Base-by-base conservation (phyloP, 2,113 vertebrate genomes). In the Cercopithecus mona region DNA sequence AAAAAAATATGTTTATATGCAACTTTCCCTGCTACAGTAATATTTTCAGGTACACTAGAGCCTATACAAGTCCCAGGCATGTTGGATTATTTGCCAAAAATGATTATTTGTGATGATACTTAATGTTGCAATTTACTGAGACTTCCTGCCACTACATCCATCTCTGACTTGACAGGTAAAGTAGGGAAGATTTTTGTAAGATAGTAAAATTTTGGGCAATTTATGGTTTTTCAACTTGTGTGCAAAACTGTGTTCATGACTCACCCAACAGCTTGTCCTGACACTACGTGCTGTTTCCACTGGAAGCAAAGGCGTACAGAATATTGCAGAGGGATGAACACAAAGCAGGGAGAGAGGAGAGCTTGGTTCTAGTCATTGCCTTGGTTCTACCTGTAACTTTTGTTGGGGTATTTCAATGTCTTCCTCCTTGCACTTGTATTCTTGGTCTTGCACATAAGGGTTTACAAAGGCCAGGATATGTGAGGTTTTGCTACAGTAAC, bases 161-260 rank as follows among this genome's bases (percentile, higher is more conserved):
- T 96, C 94, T 94, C 86, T 57, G 70, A 80, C 57, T 55, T 59
- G 92, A 93, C 81, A 85, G 86, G 78, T 35, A 75, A 93, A 88
- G 72, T 61, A 64, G 32, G 27, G 48, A 52, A 50, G 72, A 72
- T 80, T 70, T 64, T 93, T 76, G 55, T 35, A 96, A 64, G 48
- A 83, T 1, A 45, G 59, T 66, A 75, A 84, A 90, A 68, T 12
- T 30, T 18, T 45, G 78, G 87, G 22, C 32, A 64, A 85, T 64
- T 88, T 75, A 85, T 88, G 87, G 30, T 40, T 95, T 91, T 85
- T 80, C 91, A 75, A 68, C 61, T 61, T 80, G 48, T 18, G 8
- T 20, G 9, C 30, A 38, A 43, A 61, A 86, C 40, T 45, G 9
- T 68, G 52, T 80, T 68, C 52, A 23, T 13, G 27, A 79, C 11